phyloP scores from a whole-genome alignment of 2,888 invertebrate genomes.

The Taenaris catops region DNA sequence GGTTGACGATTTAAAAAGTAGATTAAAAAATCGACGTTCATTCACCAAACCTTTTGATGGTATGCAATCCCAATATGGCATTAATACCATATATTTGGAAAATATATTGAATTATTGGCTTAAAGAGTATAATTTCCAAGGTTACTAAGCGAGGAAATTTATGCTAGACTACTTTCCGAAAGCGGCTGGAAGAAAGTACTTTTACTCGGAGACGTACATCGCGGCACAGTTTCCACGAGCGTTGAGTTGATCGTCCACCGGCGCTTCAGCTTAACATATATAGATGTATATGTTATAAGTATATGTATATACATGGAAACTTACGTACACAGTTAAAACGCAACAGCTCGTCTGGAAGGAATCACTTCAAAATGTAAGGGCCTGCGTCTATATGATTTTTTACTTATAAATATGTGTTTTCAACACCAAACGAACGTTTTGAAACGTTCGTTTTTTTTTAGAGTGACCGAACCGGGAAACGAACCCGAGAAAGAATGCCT shows the following conservation, averaged over 20 bases:
- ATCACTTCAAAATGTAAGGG: too few species aligned
- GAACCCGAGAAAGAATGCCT: too few species aligned
- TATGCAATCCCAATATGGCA: conserved; percentile 89
- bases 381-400: too few species aligned
- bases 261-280: conserved; percentile 42
- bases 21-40: conserved; percentile 74
- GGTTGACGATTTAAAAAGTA: conserved; percentile 79
- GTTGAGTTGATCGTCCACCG: conserved; percentile 27
- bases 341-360: too few species aligned
- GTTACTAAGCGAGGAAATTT: conserved; percentile 65
- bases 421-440: too few species aligned
- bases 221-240: conserved; percentile 74
- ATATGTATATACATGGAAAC: too few species aligned
- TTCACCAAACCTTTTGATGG: conserved; percentile 82
- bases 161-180: conserved; percentile 71
- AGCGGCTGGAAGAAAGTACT: conserved; percentile 77
- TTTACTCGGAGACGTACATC: conserved; percentile 68
- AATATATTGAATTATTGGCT: conserved; percentile 88
- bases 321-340: too few species aligned
- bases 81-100: conserved; percentile 85
- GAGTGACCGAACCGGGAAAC: too few species aligned
- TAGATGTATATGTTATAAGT: too few species aligned
- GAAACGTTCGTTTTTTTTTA: too few species aligned
- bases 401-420: too few species aligned
- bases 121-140: conserved; percentile 82